Conservation (phyloP, 2,797 vertebrate species). For the Orestias chungarensis region DNA sequence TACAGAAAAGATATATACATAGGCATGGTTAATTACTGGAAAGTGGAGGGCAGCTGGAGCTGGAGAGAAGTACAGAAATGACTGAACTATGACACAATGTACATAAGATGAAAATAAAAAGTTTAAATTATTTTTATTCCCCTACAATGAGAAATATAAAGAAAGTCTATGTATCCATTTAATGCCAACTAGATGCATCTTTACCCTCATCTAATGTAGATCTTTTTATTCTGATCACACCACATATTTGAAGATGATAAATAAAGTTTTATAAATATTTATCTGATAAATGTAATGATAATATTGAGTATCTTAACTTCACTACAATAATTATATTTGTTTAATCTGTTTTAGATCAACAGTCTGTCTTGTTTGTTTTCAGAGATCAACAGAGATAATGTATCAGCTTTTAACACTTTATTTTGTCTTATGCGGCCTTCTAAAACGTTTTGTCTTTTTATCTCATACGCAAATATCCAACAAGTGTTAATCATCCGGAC, state of each 20-base stretch:
- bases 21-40: slow-evolving; percentile 68
- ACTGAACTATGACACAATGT: slow-evolving; percentile 73
- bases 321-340: not conserved
- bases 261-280: slow-evolving; percentile 76
- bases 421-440: not conserved
- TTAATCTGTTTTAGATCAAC: not conserved
- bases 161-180: slow-evolving; percentile 60
- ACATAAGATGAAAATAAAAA: slow-evolving; percentile 67
- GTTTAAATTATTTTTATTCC: slow-evolving; percentile 55
- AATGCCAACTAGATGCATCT: slow-evolving; percentile 63
- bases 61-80: slow-evolving; percentile 73
- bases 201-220: slow-evolving; percentile 58
- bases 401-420: not conserved
- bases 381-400: not conserved
- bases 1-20: slow-evolving; percentile 71
- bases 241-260: slow-evolving; percentile 55
- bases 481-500: not conserved
- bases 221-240: slow-evolving; percentile 50
- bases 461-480: not conserved
- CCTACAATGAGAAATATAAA: slow-evolving; percentile 44
- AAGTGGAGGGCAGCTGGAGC: slow-evolving; percentile 74
- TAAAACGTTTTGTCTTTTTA: not conserved
- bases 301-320: slow-evolving; percentile 10
- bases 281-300: slow-evolving; percentile 42
- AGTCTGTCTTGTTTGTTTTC: not conserved